Percentiles rank a stretch among this genome's conserved stretches.
These are phyloP conservation scores for Thymallus thymallus DNA, from an alignment of 2,113 vertebrate species.

Conservation along the genomic window DNA sequence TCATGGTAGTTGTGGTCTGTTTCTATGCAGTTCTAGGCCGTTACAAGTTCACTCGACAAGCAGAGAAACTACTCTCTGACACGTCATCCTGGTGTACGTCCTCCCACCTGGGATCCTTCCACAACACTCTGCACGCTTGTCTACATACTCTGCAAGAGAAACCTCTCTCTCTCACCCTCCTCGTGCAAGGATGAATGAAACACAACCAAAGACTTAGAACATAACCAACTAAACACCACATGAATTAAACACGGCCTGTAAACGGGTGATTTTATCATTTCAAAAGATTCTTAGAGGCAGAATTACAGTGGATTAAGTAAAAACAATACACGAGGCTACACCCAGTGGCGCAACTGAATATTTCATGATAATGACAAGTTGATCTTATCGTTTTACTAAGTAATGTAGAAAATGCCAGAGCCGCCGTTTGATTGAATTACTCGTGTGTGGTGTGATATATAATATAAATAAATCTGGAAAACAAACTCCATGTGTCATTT, in stretches of 20 bases:
- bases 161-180: not conserved
- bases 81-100: not conserved
- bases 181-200: constrained; percentile 11
- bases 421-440: not conserved
- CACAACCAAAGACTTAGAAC: not conserved
- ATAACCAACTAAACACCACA: constrained; percentile 13
- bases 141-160: not conserved
- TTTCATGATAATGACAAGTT: constrained; percentile 19
- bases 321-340: constrained; percentile 12
- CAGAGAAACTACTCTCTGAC: not conserved
- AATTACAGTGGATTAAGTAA: constrained; percentile 22
- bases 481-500: not conserved
- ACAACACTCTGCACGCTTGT: constrained; percentile 4
- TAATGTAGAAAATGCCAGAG: constrained; percentile 15
- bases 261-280: constrained; percentile 17
- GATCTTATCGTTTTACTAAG: constrained; percentile 16
- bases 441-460: not conserved
- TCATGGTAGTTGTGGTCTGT: not conserved
- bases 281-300: constrained; percentile 21
- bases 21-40: constrained; percentile 17
- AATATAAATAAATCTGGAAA: not conserved
- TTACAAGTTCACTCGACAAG: constrained; percentile 12
- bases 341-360: constrained; percentile 9
- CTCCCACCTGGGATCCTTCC: not conserved
- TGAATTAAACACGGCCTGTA: constrained; percentile 13